Conservation (phyloP, 2,797 vertebrate species). For the Sebastes cheni region DNA sequence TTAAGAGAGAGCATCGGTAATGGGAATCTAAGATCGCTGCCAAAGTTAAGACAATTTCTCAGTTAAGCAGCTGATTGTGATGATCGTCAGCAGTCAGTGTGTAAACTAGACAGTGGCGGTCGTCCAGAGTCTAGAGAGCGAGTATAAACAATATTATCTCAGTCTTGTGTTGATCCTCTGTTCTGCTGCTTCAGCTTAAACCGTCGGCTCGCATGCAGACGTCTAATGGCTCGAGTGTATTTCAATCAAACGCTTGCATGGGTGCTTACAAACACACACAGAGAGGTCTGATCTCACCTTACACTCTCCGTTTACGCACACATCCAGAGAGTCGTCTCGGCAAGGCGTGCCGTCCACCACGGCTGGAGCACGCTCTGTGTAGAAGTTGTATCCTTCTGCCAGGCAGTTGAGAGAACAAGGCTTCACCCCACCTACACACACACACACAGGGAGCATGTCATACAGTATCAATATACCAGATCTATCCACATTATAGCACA, state of each 20-base stretch:
- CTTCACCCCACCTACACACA: conserved; percentile 91
- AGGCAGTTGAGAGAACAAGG: conserved; percentile 96
- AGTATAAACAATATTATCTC: conserved; percentile 34
- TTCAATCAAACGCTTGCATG: neutral
- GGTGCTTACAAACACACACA: neutral
- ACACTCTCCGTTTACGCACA: conserved; percentile 97
- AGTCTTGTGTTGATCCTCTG: conserved; percentile 3
- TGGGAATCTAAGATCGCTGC: conserved; percentile 30
- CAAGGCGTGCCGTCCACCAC: conserved; percentile 95
- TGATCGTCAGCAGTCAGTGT: conserved; percentile 34
- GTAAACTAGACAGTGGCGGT: conserved; percentile 39
- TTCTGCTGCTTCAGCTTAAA: conserved; percentile 10
- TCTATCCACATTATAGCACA: neutral
- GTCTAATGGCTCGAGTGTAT: neutral
- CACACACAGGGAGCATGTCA: neutral
- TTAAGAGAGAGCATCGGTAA: conserved; percentile 20
- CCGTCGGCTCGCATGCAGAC: neutral
- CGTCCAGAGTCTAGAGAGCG: conserved; percentile 18
- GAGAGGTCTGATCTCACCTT: conserved; percentile 83
- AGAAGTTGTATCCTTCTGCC: conserved; percentile 98
- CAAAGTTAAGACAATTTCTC: conserved; percentile 45
- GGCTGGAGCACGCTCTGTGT: conserved; percentile 93
- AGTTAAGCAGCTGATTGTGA: conserved; percentile 51
- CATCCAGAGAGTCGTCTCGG: conserved; percentile 91
- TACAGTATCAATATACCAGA: neutral